These are phyloP conservation scores for Ichneumon xanthorius DNA, from an alignment of 2,888 invertebrate species.

Conservation along the genomic window DNA sequence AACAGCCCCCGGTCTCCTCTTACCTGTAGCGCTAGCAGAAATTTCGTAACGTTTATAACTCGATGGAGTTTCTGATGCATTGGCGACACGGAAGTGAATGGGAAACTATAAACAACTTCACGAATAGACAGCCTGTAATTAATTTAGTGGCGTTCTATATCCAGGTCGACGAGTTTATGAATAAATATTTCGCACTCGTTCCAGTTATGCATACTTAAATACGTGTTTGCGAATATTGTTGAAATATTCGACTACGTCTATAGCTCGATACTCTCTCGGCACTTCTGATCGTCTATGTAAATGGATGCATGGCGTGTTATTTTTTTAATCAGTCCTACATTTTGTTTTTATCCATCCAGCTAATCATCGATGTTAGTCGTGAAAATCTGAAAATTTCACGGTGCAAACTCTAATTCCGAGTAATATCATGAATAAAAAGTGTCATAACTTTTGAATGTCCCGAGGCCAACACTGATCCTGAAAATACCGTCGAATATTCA, in stretches of 20 bases:
- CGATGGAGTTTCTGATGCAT: not conserved
- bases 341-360: no score
- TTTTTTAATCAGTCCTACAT: no score
- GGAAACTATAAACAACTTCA: constrained; percentile 1
- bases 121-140: constrained; percentile 4
- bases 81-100: constrained; percentile 28
- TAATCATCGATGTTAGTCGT: no score
- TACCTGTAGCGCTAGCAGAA: not conserved
- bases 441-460: no score
- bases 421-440: no score
- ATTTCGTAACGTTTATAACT: constrained; percentile 8
- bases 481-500: no score
- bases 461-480: no score
- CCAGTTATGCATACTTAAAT: not conserved
- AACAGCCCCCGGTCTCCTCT: not conserved
- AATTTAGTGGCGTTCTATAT: constrained; percentile 5
- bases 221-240: not conserved
- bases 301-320: no score
- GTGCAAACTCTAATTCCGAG: no score
- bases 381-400: no score
- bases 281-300: no score
- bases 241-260: not conserved
- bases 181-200: not conserved
- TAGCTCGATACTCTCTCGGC: no score
- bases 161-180: constrained; percentile 5